Evolutionary conservation across 2,113 vertebrate genomes (phyloP), one percentile per base, ranked within the genome.

Genomic region (Mastomys natalensis): DNA sequence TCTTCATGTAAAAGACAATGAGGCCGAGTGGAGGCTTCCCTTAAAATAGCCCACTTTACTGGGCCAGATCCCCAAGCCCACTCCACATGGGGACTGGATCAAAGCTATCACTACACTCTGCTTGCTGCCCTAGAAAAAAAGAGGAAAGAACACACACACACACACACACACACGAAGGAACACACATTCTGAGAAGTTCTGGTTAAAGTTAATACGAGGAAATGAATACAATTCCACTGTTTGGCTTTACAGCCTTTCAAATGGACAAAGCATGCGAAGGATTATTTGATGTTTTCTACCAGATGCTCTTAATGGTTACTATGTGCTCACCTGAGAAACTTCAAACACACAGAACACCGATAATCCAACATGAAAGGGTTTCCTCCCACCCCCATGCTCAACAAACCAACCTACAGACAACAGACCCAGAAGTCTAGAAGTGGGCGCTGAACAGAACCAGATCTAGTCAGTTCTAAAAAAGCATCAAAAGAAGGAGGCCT

Each of bases 41-140:
- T 96, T 77, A 94, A 97, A 97, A 96, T 95, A 97, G 91, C 73
- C 34, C 34, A 89, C 51, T 96, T 95, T 94, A 96, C 88, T 95
- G 97, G 89, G 82, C 73, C 91, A 96, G 91, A 97, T 97, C 94
- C 96, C 97, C 64, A 96, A 98, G 95, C 96, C 93, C 82, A 73
- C 93, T 92, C 85, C 84, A 92, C 80, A 58, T 24, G 55, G 93
- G 91, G 89, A 93, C 55, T 40, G 81, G 40, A 96, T 51, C 26
- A 91, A 74, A 81, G 64, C 86, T n/a, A 87, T 31, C 29, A n/a
- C 5, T 1, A 17, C 53, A 88, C n/a, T 93, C 66, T 89, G 85
- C 72, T 80, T 92, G 24, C 60, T 97, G 93, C 51, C 90, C 96
- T 96, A 96, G 93, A 87, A 94, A 94, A 80, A 60, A 77, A n/a